Conservation (phyloP, 2,113 vertebrate species). For the Rana temporaria region DNA sequence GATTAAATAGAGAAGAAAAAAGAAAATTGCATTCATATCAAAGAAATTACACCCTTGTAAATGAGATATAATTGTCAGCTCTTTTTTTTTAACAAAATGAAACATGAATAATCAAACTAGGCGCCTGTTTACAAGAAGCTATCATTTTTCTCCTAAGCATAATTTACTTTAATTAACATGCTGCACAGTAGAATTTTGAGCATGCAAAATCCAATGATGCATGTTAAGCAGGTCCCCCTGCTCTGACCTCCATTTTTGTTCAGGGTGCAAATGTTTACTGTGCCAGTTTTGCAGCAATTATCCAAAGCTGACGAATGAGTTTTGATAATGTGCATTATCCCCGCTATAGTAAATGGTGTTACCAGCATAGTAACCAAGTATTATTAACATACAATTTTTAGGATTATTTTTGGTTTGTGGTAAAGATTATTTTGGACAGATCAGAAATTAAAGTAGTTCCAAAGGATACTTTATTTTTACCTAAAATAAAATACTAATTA, state of each 20-base stretch:
- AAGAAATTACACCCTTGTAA: constrained; percentile 36
- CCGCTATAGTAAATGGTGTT: not conserved
- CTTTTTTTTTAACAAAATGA: constrained; percentile 28
- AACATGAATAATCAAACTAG: constrained; percentile 45
- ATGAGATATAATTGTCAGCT: constrained; percentile 38
- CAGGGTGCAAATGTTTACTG: not conserved
- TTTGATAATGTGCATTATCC: not conserved
- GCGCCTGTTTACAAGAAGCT: constrained; percentile 39
- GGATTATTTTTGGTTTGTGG: too few relatives aligned
- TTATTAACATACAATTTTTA: not conserved
- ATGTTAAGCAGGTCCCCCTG: constrained; percentile 26
- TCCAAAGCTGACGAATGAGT: too few relatives aligned
- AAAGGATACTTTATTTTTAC: too few relatives aligned
- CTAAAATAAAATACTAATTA: not conserved
- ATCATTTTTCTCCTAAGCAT: constrained; percentile 27
- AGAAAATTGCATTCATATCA: constrained; percentile 23
- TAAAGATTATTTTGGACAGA: not conserved
- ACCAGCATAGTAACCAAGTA: not conserved
- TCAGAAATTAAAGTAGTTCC: not conserved
- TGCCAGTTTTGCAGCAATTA: too few relatives aligned
- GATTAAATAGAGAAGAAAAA: constrained; percentile 26
- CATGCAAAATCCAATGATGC: not conserved
- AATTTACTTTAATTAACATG: constrained; percentile 46
- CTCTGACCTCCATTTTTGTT: constrained; percentile 5
- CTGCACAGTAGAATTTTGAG: constrained; percentile 7